Conservation (phyloP, 2,797 vertebrate genomes). For the Gymnoscopelus microlampas region DNA sequence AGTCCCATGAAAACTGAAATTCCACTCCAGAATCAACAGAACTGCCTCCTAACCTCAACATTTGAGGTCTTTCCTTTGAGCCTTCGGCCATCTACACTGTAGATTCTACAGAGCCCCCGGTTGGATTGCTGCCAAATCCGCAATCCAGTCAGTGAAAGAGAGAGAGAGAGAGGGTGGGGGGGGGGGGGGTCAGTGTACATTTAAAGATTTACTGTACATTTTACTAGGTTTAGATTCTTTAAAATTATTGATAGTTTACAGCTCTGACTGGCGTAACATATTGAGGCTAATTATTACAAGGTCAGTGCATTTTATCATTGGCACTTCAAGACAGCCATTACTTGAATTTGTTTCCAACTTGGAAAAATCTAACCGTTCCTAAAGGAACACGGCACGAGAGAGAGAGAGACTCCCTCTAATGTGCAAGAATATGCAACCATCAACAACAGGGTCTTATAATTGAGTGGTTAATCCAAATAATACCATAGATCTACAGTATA, state of each 20-base stretch:
- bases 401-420: conserved; percentile 12
- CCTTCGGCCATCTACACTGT: conserved; percentile 4
- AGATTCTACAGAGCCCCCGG: conserved; percentile 8
- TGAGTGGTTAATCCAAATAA: conserved; percentile 40
- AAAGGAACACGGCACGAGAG: conserved; percentile 31
- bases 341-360: conserved; percentile 56
- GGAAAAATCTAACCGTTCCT: conserved; percentile 58
- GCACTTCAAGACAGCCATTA: conserved; percentile 40
- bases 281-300: conserved; percentile 47
- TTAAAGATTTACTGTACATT: conserved; percentile 43
- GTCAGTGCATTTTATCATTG: conserved; percentile 59
- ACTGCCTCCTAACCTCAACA: conserved; percentile 54
- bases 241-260: conserved; percentile 8
- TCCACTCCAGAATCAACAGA: conserved; percentile 66
- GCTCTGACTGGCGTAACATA: conserved; percentile 45
- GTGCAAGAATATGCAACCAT: conserved; percentile 34
- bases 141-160: conserved; percentile 44
- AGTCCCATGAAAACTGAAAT: conserved; percentile 72
- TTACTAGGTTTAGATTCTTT: conserved; percentile 36
- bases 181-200: conserved; percentile 13
- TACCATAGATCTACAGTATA: conserved; percentile 39
- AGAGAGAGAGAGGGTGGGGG: not conserved
- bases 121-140: conserved; percentile 48
- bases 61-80: conserved; percentile 39
- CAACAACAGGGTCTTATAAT: conserved; percentile 16